Base-by-base conservation (phyloP, 1,140 invertebrate genomes). In the Ips typographus region DNA sequence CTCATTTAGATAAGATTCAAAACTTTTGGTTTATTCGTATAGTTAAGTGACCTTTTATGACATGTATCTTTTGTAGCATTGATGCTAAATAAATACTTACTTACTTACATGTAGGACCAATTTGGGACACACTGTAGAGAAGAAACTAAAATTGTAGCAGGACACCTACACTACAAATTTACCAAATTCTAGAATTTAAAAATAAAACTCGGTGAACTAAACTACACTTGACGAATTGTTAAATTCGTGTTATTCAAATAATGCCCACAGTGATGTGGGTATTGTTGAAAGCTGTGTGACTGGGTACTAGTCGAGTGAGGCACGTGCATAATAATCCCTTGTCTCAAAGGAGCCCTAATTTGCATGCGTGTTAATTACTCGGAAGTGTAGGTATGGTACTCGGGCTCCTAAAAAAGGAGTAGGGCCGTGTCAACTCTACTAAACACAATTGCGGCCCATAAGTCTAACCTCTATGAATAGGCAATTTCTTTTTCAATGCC, bases 401-500 rank as follows among this genome's bases (percentile, higher is more conserved):
- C 22, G 22, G 44, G 6, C 6, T 7, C 44, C 6, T 6, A 6
- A 47, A 47, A 7, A 7, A 47, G 6, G 6, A 6, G 22, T 47
- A 47, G 6, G 44, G 1, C 22, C 6, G 44, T 47, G 44, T n/a
- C 44, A 47, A 47, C 44, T n/a, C 6, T 6, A 47, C 44, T n/a
- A 47, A 47, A 47, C 55, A 44, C 64, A 56, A 65, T 57, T 55
- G 6, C 44, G 22, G 47, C 53, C 52, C 58, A 68, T 68, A 68
- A 68, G 67, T 68, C 59, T 60, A 62, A 62, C 59, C 40, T 37
- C 67, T 59, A 70, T 70, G 68, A 70, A 70, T 64, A 70, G 68
- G 68, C 61, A 70, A 70, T 70, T 70, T 57, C 68, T 63, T 70
- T 70, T 70, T 64, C 43, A 70, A 70, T 70, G 60, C 60, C 60